A percentile compares a stretch with the other conserved stretches of the same genome.
These are phyloP conservation scores for Altica lythri DNA, from an alignment of 2,888 invertebrate genomes.

Conservation along the genomic window DNA sequence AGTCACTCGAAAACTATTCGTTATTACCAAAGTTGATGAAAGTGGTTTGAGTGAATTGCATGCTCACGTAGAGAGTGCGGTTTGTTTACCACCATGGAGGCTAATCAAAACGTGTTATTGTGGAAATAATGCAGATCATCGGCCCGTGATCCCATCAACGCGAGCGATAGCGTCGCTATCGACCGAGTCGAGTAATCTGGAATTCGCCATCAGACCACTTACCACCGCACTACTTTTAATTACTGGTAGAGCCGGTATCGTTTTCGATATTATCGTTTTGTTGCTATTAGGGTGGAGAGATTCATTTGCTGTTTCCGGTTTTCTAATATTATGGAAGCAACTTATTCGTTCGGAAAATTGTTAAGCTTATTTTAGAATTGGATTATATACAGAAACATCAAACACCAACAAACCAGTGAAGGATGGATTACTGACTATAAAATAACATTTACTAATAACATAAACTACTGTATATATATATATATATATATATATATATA, in stretches of 20 bases:
- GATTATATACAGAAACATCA: too few relatives aligned
- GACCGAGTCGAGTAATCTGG: constrained; percentile 35
- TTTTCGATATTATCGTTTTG: constrained; percentile 30
- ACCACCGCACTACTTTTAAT: constrained; percentile 43
- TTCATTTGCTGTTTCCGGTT: constrained; percentile 27
- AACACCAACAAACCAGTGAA: too few relatives aligned
- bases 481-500: too few relatives aligned
- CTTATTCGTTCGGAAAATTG: constrained; percentile 11
- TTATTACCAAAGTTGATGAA: neutral
- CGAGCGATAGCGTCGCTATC: constrained; percentile 17
- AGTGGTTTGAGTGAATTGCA: constrained; percentile 24
- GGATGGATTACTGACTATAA: too few relatives aligned
- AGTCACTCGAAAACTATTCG: neutral
- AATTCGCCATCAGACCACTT: constrained; percentile 35
- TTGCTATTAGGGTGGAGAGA: constrained; percentile 21
- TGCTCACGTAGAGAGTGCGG: constrained; percentile 40
- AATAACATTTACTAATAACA: too few relatives aligned
- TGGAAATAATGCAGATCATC: constrained; percentile 46
- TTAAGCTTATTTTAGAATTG: constrained; percentile 8
- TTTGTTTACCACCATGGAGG: constrained; percentile 40
- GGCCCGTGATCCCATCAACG: constrained; percentile 41
- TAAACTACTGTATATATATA: too few relatives aligned
- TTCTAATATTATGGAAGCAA: constrained; percentile 18
- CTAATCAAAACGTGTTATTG: constrained; percentile 47
- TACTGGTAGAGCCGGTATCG: constrained; percentile 32